Base-by-base conservation (phyloP, 2,888 invertebrate genomes). In the Sipha maydis region DNA sequence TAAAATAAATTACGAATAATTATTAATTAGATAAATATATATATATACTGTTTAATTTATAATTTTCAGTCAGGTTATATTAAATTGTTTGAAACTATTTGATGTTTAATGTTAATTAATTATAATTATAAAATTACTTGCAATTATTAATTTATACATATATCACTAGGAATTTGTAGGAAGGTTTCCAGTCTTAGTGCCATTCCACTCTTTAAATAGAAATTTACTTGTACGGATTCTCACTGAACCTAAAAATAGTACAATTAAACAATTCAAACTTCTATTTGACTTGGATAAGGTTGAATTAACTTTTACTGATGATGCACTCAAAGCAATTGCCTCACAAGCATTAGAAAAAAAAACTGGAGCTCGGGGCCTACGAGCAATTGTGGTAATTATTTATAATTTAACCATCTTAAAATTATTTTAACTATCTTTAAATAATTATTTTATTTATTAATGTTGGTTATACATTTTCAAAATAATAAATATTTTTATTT, bases 191-290 rank as follows among this genome's bases (percentile, higher is more conserved):
- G 97, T 99, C 84, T 94, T 99, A 90, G 99, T 99, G 89, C 98
- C 99, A 89, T 99, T 99, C 94, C 99, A 99, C 93, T 97, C 97
- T 90, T 94, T 99, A 90, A 96, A 96, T 92, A 95, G 96, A 91
- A 95, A 95, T 88, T 96, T 99, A 94, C 94, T 99, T 90, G 97
- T 99, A 83, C 93, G 97, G 92, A 99, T 99, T 93, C 93, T 99
- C 90, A 99, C 98, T 0, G 99, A 99, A 92, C 99, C 99, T 0
- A 96, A 96, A 91, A 99, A 99, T 92, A 99, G 99, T 38, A 95
- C 99, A 92, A 95, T 99, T 90, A 96, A 98, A 11, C 99, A 99
- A 92, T 99, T 98, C 93, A 97, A 99, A 92, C 95, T 98, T 91
- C 93, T 99, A 90, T 96, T 99, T 92, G 96, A 89, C 48, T 90